Base-by-base conservation (phyloP, 2,797 vertebrate species). In the Etheostoma nigrum region DNA sequence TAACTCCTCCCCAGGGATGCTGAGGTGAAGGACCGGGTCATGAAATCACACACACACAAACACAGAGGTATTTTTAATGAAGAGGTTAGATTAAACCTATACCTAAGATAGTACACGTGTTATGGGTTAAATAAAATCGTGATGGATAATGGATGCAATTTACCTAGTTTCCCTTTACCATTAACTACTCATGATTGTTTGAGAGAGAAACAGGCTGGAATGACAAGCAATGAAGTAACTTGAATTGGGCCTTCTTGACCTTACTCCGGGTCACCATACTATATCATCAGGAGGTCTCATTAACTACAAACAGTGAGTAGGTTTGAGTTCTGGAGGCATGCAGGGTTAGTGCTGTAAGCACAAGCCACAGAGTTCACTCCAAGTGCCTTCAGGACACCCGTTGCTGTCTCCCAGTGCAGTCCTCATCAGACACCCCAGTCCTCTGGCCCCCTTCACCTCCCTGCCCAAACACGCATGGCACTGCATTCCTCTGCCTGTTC, bases 1-100 rank as follows among this genome's bases (percentile, higher is more conserved):
- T 91, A 90, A 92, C 84, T 81, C 69, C 79, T 89, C 93, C 89
- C 90, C 40, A 36, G 90, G 86, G 91, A 92, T 49, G 47, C 49
- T 67, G 78, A 60, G 84, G 82, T 87, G 83, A 92, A 75, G 47
- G 71, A 86, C 76, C 25, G 23, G 70, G 80, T 76, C 57, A 57
- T 61, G 61, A 76, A 82, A 89, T 79, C 53, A 72, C 18, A 76
- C 71, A 76, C 53, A 77, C 70, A 72, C 65, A 54, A 21, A 55
- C 48, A 59, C 21, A 68, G 1, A 71, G 42, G n/a, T 23, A 7
- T 65, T 33, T 66, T 51, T 52, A 7, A 78, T 62, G 40, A 51
- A 64, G n/a, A 21, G 6, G 3, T 58, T 67, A 1, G 12, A 72
- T 74, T 27, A 73, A 9, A 67, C 23, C 25, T 6, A 73, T 9